Conservation (phyloP, 2,797 vertebrate genomes). For the Melanotaenia nigrans region DNA sequence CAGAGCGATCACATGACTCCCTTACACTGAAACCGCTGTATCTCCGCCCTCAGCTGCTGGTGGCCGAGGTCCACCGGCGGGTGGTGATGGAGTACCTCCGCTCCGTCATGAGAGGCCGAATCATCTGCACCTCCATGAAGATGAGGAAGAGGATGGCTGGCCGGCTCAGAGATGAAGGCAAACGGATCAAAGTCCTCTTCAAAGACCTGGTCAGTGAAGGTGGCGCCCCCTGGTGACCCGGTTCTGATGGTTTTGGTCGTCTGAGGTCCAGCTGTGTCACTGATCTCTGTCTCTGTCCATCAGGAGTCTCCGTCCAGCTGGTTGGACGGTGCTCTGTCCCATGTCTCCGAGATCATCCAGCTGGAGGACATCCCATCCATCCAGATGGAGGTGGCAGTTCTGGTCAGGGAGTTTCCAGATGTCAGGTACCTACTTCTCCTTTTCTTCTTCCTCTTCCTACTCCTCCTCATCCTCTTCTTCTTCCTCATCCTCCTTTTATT, state of each 20-base stretch:
- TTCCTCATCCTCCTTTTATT: no score
- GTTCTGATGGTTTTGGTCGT: no score
- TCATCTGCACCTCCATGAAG: conserved; percentile 89
- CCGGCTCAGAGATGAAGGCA: conserved; percentile 87
- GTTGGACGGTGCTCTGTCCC: conserved; percentile 87
- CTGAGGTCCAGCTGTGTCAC: no score
- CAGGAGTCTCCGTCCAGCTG: conserved; percentile 89
- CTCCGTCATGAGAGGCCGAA: conserved; percentile 87
- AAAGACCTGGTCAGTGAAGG: conserved; percentile 84
- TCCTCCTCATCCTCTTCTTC: no score
- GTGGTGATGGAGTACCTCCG: conserved; percentile 90
- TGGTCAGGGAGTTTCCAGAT: conserved; percentile 92
- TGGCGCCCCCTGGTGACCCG: background rate
- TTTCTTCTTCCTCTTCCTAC: background rate
- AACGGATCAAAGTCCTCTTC: conserved; percentile 89
- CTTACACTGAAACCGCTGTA: no score
- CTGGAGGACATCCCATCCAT: conserved; percentile 91
- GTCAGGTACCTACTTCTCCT: conserved; percentile 78
- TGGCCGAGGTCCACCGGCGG: conserved; percentile 86
- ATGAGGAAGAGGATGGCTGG: conserved; percentile 88
- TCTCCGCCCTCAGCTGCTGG: conserved; percentile 78
- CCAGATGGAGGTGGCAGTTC: conserved; percentile 92
- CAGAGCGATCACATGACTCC: background rate
- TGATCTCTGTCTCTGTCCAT: background rate
- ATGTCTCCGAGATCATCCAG: conserved; percentile 89